Conservation (phyloP, 2,113 vertebrate species). For the Pelecanus crispus region DNA sequence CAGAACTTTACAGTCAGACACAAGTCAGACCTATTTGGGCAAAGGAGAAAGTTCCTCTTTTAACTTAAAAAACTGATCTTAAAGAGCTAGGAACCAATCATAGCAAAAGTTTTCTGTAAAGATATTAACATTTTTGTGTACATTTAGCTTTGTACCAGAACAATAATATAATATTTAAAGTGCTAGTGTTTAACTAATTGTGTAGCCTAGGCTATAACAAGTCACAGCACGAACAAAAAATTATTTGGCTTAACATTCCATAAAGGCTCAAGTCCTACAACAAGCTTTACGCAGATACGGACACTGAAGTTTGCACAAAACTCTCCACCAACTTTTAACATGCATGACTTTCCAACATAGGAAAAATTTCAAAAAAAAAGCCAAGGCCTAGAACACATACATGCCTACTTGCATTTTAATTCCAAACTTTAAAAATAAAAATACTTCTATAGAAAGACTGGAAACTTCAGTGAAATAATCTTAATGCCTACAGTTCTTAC, state of each 20-base stretch:
- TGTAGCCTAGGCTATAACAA: background rate
- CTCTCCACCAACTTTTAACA: background rate
- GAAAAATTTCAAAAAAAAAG: background rate
- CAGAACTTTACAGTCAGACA: background rate
- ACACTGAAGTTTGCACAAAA: background rate
- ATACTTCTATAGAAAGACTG: background rate
- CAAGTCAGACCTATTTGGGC: background rate
- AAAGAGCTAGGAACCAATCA: background rate
- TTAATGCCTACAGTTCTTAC: accelerated
- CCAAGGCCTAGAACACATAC: background rate
- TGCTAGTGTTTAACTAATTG: background rate
- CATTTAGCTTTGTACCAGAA: background rate
- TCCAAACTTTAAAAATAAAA: background rate
- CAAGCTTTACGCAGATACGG: background rate
- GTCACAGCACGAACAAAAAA: background rate
- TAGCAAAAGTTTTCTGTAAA: background rate
- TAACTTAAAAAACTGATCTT: background rate
- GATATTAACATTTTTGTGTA: background rate
- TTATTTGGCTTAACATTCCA: background rate
- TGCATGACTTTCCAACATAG: accelerated
- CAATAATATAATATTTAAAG: background rate
- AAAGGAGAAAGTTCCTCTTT: background rate
- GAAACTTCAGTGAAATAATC: background rate
- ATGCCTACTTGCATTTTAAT: background rate
- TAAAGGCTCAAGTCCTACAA: background rate